Evolutionary conservation across 2,888 invertebrate genomes (phyloP).

Genomic region (Chorisops tibialis): DNA sequence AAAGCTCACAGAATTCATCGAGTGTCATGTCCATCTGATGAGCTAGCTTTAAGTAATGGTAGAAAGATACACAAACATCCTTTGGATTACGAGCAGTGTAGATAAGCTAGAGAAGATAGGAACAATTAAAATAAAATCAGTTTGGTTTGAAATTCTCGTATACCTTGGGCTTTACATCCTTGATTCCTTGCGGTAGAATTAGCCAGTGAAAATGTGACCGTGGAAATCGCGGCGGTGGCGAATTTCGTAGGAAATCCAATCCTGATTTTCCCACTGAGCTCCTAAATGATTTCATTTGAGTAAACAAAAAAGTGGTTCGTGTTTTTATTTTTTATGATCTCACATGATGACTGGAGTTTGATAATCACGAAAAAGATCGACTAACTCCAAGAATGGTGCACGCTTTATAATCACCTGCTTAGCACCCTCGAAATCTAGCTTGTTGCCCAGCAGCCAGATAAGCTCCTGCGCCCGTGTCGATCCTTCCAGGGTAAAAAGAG

Average conservation of each 20-base stretch:
- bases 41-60: constrained; percentile 73
- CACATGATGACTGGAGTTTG: too few species aligned
- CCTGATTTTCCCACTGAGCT: constrained; percentile 63
- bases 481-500: too few species aligned
- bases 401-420: constrained; percentile 65
- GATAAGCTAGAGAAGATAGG: constrained; percentile 61
- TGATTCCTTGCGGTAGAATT: constrained; percentile 64
- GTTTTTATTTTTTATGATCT: too few species aligned
- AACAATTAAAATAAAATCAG: not conserved
- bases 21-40: constrained; percentile 65
- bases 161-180: constrained; percentile 69
- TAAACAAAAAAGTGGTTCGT: too few species aligned
- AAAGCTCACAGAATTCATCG: constrained; percentile 72
- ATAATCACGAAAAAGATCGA: constrained; percentile 62
- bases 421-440: constrained; percentile 73
- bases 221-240: constrained; percentile 69
- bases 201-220: constrained; percentile 73
- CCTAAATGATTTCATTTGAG: too few species aligned
- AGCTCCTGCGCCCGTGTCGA: constrained; percentile 95
- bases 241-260: constrained; percentile 66
- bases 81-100: constrained; percentile 88
- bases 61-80: constrained; percentile 85
- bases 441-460: constrained; percentile 83
- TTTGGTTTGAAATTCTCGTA: constrained; percentile 7
- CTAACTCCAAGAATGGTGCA: constrained; percentile 72